Percentiles rank a stretch among this genome's conserved stretches.
These are phyloP conservation scores for Plutella xylostella DNA, from an alignment of 2,888 invertebrate genomes.

Conservation along the genomic window DNA sequence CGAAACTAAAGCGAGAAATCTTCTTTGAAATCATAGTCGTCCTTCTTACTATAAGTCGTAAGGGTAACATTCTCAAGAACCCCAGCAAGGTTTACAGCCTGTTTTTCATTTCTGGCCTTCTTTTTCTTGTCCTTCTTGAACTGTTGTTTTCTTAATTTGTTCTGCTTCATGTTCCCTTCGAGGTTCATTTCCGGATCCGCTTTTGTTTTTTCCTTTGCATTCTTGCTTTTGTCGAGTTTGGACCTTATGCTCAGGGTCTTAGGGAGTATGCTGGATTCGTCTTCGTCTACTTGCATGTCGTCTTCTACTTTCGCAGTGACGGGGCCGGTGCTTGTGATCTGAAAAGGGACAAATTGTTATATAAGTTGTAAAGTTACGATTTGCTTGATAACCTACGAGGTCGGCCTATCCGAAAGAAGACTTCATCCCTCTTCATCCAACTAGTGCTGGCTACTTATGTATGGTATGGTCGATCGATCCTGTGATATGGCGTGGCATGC, in stretches of 20 bases:
- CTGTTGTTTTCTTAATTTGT: constrained; percentile 56
- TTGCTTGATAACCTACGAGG: no score
- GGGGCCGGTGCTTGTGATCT: constrained; percentile 74
- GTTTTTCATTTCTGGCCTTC: constrained; percentile 66
- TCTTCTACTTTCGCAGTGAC: constrained; percentile 58
- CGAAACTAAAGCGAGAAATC: constrained; percentile 54
- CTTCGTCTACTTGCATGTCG: constrained; percentile 68
- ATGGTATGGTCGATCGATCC: no score
- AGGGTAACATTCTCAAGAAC: constrained; percentile 73
- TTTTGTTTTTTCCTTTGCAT: constrained; percentile 47
- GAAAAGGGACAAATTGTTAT: constrained; percentile 28
- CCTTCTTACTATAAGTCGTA: constrained; percentile 41
- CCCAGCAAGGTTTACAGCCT: constrained; percentile 72
- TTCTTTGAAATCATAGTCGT: constrained; percentile 71
- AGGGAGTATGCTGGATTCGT: constrained; percentile 45
- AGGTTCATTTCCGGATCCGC: constrained; percentile 74
- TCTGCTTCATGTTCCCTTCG: constrained; percentile 74
- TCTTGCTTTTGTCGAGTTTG: constrained; percentile 42
- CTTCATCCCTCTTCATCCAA: no score
- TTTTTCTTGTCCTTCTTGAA: constrained; percentile 75
- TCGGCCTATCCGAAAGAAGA: background rate
- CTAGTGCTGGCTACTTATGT: no score
- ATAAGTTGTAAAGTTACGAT: background rate
- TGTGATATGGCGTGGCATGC: no score
- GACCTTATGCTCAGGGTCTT: constrained; percentile 48